Conservation (phyloP, 2,888 invertebrate genomes). For the Plusia festucae region DNA sequence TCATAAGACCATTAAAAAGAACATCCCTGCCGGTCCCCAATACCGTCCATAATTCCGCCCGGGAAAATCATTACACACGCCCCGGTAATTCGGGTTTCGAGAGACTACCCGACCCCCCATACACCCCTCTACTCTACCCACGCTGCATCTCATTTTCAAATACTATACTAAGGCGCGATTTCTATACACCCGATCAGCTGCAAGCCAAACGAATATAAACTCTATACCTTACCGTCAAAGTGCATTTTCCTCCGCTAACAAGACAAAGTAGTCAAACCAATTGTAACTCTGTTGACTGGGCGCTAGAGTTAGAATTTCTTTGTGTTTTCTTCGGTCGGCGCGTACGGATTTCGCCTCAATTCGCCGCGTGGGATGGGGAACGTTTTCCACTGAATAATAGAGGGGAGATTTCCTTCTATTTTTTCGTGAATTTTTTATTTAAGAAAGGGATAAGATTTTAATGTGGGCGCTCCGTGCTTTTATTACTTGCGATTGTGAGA, state of each 20-base stretch:
- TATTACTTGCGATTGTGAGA: slow-evolving; percentile 87
- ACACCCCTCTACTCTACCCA: slow-evolving; percentile 67
- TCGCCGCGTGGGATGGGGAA: slow-evolving; percentile 65
- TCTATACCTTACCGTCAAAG: slow-evolving; percentile 67
- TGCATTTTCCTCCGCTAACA: slow-evolving; percentile 62
- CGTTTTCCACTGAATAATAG: slow-evolving; percentile 83
- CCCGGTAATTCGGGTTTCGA: slow-evolving; percentile 88
- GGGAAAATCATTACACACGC: slow-evolving; percentile 89
- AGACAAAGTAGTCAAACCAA: slow-evolving; percentile 69
- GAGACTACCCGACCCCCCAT: slow-evolving; percentile 69
- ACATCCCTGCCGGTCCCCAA: slow-evolving; percentile 71
- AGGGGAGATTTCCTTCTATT: slow-evolving; percentile 86
- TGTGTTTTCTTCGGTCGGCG: slow-evolving; percentile 71
- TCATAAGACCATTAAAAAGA: slow-evolving; percentile 70
- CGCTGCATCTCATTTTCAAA: slow-evolving; percentile 89
- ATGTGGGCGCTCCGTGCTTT: slow-evolving; percentile 86
- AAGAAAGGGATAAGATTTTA: slow-evolving; percentile 90
- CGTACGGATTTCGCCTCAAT: slow-evolving; percentile 62
- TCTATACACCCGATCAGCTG: slow-evolving; percentile 68
- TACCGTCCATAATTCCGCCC: slow-evolving; percentile 86
- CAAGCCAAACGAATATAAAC: slow-evolving; percentile 72
- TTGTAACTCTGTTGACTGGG: slow-evolving; percentile 79
- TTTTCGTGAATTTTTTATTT: slow-evolving; percentile 90
- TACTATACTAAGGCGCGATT: slow-evolving; percentile 80
- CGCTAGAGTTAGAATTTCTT: slow-evolving; percentile 83